These are phyloP conservation scores for Xyrichtys novacula DNA, from an alignment of 2,797 vertebrate genomes.

Conservation along the genomic window DNA sequence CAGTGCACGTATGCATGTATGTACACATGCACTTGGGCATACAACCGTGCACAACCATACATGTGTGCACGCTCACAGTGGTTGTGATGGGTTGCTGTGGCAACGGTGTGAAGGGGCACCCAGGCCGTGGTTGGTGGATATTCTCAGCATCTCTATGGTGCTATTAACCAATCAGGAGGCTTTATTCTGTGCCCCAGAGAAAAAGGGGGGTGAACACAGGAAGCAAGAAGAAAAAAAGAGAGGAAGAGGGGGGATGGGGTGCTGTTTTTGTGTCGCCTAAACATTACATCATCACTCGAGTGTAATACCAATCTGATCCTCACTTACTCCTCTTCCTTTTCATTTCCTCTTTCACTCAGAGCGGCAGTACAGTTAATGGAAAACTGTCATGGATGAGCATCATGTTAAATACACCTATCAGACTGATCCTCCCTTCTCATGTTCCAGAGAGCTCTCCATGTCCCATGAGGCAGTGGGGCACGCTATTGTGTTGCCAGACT, in stretches of 20 bases:
- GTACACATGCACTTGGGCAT: slow-evolving; percentile 29
- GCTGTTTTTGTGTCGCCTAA: slow-evolving; percentile 59
- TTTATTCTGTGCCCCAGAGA: slow-evolving; percentile 70
- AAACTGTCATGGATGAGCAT: slow-evolving; percentile 40
- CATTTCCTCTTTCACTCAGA: slow-evolving; percentile 9
- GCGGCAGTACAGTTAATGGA: slow-evolving; percentile 31
- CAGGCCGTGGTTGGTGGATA: slow-evolving; percentile 84
- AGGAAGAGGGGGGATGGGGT: slow-evolving; percentile 49
- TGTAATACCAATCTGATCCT: slow-evolving; percentile 47
- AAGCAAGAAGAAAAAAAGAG: slow-evolving; percentile 54
- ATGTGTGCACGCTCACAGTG: slow-evolving; percentile 52
- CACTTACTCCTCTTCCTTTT: slow-evolving; percentile 19
- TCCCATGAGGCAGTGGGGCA: slow-evolving; percentile 64
- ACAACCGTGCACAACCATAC: slow-evolving; percentile 38
- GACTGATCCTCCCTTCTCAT: slow-evolving; percentile 29
- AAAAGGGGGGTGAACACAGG: slow-evolving; percentile 67
- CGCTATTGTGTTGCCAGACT: slow-evolving; percentile 64
- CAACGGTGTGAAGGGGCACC: slow-evolving; percentile 81
- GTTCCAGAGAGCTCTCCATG: slow-evolving; percentile 72
- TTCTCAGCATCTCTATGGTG: slow-evolving; percentile 84
- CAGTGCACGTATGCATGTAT: slow-evolving; percentile 28
- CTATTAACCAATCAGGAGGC: slow-evolving; percentile 76
- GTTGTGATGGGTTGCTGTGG: slow-evolving; percentile 85
- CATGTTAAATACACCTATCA: slow-evolving; percentile 48
- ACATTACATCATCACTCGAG: slow-evolving; percentile 77